Conservation (phyloP, 2,113 vertebrate genomes). For the Osmerus mordax region DNA sequence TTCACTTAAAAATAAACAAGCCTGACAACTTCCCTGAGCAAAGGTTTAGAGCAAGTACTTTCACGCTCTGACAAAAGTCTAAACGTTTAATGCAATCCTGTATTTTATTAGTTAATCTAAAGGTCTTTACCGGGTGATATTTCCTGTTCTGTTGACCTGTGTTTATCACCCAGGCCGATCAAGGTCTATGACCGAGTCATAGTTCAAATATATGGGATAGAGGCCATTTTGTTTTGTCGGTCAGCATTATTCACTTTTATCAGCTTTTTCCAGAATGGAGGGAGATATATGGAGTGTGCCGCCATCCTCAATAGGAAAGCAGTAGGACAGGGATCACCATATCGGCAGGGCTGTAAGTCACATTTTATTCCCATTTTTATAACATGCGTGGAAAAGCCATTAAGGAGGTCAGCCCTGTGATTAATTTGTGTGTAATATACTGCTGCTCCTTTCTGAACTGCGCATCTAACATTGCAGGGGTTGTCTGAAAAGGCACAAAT, state of each 20-base stretch:
- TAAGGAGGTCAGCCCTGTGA: slow-evolving; percentile 10
- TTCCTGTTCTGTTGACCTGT: slow-evolving; percentile 17
- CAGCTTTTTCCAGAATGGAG: slow-evolving; percentile 10
- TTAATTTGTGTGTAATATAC: slow-evolving; percentile 21
- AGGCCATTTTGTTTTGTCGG: slow-evolving; percentile 22
- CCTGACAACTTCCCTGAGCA: neutral
- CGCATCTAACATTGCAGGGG: neutral
- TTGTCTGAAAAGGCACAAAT: neutral
- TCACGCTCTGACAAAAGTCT: neutral
- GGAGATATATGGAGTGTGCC: slow-evolving; percentile 20
- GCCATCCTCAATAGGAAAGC: slow-evolving; percentile 5
- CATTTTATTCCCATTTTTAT: slow-evolving; percentile 42
- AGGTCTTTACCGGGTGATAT: slow-evolving; percentile 34
- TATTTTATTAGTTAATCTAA: slow-evolving; percentile 37
- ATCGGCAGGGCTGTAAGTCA: slow-evolving; percentile 33
- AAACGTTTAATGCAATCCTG: slow-evolving; percentile 14
- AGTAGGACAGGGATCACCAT: slow-evolving; percentile 6
- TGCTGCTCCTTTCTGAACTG: slow-evolving; percentile 1
- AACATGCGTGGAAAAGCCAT: slow-evolving; percentile 28
- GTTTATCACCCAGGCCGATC: slow-evolving; percentile 29
- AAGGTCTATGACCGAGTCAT: neutral
- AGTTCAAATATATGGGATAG: slow-evolving; percentile 24
- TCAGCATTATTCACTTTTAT: slow-evolving; percentile 42
- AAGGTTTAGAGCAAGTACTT: slow-evolving; percentile 4
- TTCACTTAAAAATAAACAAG: slow-evolving; percentile 14